A percentile compares a stretch with the other conserved stretches of the same genome.
These are phyloP conservation scores for Decapterus maruadsi DNA, from an alignment of 2,797 vertebrate genomes.

Conservation along the genomic window DNA sequence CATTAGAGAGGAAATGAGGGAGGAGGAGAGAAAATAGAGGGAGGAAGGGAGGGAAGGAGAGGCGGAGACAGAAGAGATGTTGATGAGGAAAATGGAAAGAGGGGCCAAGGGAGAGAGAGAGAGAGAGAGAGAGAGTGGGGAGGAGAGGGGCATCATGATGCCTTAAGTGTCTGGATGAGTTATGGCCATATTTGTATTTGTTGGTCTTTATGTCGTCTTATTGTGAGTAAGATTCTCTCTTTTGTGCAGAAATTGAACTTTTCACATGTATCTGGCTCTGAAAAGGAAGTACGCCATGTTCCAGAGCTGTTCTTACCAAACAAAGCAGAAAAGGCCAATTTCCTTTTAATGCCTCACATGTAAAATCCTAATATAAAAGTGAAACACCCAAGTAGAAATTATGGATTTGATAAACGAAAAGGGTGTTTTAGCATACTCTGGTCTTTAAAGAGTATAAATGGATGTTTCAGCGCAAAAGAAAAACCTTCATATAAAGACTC, in stretches of 20 bases:
- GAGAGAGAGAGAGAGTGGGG: constrained; percentile 12
- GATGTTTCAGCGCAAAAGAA: not conserved
- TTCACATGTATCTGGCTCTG: constrained; percentile 21
- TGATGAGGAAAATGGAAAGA: constrained; percentile 24
- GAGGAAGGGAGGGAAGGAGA: not conserved
- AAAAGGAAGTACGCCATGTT: constrained; percentile 3
- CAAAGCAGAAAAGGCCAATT: not conserved
- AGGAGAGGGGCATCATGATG: constrained; percentile 18
- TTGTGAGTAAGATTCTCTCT: constrained; percentile 32
- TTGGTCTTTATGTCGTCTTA: constrained; percentile 43
- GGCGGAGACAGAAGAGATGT: constrained; percentile 21
- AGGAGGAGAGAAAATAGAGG: constrained; percentile 30
- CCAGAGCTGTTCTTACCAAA: not conserved
- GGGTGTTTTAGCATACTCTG: not conserved
- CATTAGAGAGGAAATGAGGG: constrained; percentile 63
- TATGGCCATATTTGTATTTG: constrained; percentile 41
- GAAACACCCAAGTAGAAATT: not conserved
- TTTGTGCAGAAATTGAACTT: constrained; percentile 33
- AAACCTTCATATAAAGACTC: not conserved
- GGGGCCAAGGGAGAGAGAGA: not conserved
- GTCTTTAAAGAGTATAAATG: not conserved
- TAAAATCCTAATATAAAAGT: not conserved
- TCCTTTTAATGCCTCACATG: not conserved
- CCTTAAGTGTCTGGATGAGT: constrained; percentile 50
- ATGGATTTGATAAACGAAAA: not conserved